Evolutionary conservation across 2,797 vertebrate species (phyloP).

Genomic region (Numenius phaeopus): DNA sequence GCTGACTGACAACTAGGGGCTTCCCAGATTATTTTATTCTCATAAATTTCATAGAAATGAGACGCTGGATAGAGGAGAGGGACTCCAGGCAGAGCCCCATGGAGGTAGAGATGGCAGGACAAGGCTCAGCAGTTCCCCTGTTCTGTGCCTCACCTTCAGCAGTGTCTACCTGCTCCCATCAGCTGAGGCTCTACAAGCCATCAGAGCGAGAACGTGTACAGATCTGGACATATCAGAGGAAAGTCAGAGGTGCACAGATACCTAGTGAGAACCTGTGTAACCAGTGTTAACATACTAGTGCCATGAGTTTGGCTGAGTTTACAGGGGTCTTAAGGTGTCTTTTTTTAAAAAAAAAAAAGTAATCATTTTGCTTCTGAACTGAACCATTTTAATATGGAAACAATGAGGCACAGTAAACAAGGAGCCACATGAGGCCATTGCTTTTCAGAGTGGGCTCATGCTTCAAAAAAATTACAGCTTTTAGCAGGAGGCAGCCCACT

Average conservation of each 20-base stretch:
- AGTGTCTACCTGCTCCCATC: background rate
- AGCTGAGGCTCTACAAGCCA: background rate
- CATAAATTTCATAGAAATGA: background rate
- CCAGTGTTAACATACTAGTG: background rate
- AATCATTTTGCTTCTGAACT: background rate
- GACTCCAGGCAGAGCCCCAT: background rate
- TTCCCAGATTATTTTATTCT: background rate
- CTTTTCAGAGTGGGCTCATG: background rate
- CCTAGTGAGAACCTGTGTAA: background rate
- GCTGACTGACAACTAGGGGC: background rate
- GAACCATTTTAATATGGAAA: slow-evolving; percentile 14
- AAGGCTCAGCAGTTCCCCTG: background rate
- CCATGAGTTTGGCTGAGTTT: background rate
- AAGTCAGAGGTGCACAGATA: background rate
- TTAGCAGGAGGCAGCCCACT: background rate
- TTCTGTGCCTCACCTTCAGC: background rate
- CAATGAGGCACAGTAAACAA: background rate
- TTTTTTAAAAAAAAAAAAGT: background rate
- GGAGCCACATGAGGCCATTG: background rate
- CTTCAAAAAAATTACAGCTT: background rate
- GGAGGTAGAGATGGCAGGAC: background rate
- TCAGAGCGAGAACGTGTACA: background rate
- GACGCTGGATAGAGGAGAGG: background rate
- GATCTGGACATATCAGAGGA: background rate
- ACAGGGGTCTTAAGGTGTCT: background rate